phyloP scores from a whole-genome alignment of 2,888 invertebrate species.

The Diarsia brunnea region DNA sequence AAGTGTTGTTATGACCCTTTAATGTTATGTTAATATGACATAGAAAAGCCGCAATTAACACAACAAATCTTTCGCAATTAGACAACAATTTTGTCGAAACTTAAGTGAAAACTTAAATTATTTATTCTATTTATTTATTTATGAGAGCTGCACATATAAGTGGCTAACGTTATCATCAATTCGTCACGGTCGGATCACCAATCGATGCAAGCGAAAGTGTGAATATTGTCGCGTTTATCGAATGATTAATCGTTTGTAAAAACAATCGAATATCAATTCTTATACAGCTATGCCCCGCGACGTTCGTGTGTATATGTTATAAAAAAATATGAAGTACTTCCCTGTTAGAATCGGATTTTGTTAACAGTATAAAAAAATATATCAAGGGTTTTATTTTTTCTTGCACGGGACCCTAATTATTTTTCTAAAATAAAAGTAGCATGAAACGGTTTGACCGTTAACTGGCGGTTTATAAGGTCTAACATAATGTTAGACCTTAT shows the following conservation, averaged over 20 bases:
- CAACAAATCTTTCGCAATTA: constrained; percentile 8
- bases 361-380: no score
- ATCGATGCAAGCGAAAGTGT: constrained; percentile 56
- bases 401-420: no score
- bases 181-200: constrained; percentile 50
- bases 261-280: constrained; percentile 30
- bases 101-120: constrained; percentile 9
- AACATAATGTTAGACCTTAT: no score
- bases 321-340: no score
- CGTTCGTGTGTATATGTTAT: no score
- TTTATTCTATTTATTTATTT: constrained; percentile 24
- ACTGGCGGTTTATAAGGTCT: no score
- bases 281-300: not conserved
- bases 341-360: no score
- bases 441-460: no score
- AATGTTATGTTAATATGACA: not conserved
- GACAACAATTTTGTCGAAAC: constrained; percentile 9
- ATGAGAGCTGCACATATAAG: not conserved
- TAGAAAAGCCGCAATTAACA: not conserved
- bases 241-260: constrained; percentile 23
- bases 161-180: constrained; percentile 45
- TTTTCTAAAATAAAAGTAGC: no score
- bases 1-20: not conserved
- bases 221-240: constrained; percentile 29
- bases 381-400: no score